Conservation (phyloP, 2,113 vertebrate genomes). For the Chionis minor region DNA sequence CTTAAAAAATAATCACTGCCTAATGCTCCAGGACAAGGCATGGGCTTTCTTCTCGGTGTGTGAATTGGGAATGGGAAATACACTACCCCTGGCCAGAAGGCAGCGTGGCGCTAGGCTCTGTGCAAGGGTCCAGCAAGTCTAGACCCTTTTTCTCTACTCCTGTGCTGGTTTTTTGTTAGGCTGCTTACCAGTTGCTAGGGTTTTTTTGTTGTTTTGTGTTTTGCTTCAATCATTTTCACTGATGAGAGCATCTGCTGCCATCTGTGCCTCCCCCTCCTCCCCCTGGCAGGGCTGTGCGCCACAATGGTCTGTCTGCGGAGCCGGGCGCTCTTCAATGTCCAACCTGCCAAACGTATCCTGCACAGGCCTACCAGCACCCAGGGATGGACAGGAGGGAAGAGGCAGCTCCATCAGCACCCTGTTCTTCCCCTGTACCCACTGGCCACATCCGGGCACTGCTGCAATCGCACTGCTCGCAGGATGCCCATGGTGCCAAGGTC, state of each 20-base stretch:
- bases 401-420: not conserved
- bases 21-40: not conserved
- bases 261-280: slow-evolving; percentile 42
- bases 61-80: not conserved
- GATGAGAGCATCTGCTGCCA: slow-evolving; percentile 67
- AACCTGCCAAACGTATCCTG: accelerated
- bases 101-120: not conserved
- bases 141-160: not conserved
- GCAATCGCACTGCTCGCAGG: accelerated
- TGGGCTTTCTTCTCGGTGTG: not conserved
- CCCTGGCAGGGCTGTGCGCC: accelerated
- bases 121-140: not conserved
- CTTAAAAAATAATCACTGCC: not conserved
- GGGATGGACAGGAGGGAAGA: not conserved
- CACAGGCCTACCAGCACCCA: not conserved
- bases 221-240: slow-evolving; percentile 51
- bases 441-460: accelerated
- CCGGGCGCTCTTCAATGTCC: not conserved
- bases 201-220: not conserved
- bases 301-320: not conserved
- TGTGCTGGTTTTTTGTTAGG: slow-evolving; percentile 31
- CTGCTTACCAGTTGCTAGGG: slow-evolving; percentile 50
- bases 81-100: not conserved
- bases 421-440: not conserved
- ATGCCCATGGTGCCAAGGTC: not conserved